These are phyloP conservation scores for Cristatella mucedo DNA, from an alignment of 2,888 invertebrate species.

Conservation along the genomic window DNA sequence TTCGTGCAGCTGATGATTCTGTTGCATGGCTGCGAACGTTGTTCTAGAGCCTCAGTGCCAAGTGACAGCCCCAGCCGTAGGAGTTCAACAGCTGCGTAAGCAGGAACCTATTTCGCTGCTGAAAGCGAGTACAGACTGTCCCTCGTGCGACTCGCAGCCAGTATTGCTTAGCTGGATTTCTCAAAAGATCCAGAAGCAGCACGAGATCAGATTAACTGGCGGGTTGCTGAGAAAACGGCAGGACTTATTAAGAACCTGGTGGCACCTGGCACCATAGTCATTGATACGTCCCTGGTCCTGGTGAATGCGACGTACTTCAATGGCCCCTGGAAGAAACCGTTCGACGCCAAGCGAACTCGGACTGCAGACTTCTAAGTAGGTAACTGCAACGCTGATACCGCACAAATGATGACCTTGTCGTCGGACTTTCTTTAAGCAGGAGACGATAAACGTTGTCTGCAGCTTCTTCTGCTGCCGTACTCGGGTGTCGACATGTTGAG, in stretches of 20 bases:
- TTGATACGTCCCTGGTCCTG: constrained; percentile 32
- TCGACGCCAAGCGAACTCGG: constrained; percentile 46
- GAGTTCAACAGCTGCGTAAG: too few species aligned
- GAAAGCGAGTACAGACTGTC: too few species aligned
- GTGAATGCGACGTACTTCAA: constrained; percentile 42
- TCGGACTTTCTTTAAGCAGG: too few species aligned
- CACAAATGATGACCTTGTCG: constrained; percentile 55
- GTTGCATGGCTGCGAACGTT: too few species aligned
- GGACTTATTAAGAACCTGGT: constrained; percentile 64
- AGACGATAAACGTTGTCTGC: too few species aligned
- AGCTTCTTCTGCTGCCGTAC: constrained; percentile 59
- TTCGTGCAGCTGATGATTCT: too few species aligned
- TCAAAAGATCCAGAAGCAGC: constrained; percentile 28
- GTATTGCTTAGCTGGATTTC: too few species aligned
- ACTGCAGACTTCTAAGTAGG: constrained; percentile 49
- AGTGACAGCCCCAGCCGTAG: too few species aligned
- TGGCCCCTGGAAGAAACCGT: constrained; percentile 41
- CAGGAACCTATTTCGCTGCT: too few species aligned
- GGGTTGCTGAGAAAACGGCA: constrained; percentile 65
- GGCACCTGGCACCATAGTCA: constrained; percentile 37
- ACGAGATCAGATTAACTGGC: constrained; percentile 51
- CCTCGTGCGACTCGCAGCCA: too few species aligned
- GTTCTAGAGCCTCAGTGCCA: too few species aligned
- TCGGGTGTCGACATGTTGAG: constrained; percentile 20
- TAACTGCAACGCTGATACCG: constrained; percentile 42